A percentile compares a stretch with the other conserved stretches of the same genome.
Evolutionary conservation across 2,888 invertebrate genomes (phyloP).

Genomic region (Pegoplata infirma): DNA sequence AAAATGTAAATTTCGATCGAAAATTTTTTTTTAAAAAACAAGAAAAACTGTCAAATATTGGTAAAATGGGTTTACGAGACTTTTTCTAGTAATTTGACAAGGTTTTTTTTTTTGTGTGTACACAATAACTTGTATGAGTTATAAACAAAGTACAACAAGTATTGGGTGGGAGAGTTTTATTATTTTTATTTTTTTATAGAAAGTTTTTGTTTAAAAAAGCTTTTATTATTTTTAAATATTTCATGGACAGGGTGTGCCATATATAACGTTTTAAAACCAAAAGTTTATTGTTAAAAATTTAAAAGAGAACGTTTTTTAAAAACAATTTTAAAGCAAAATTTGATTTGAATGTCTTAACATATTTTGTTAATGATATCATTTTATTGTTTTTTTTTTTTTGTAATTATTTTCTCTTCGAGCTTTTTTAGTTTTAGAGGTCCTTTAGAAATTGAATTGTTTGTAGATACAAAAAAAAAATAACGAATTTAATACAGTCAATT

Average conservation of each 20-base stretch:
- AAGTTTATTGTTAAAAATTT: not conserved
- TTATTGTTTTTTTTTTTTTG: not conserved
- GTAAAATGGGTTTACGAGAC: too few relatives aligned
- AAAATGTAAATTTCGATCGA: too few relatives aligned
- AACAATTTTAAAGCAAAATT: not conserved
- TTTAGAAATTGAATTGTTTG: not conserved
- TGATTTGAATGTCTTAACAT: not conserved
- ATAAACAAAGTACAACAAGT: too few relatives aligned
- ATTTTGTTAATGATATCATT: not conserved
- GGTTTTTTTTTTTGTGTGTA: too few relatives aligned
- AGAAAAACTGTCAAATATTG: too few relatives aligned
- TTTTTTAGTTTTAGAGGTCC: not conserved
- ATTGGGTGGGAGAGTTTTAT: not conserved
- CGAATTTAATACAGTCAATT: too few relatives aligned
- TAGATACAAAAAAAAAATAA: not conserved
- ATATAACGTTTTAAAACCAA: not conserved
- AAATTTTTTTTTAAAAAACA: too few relatives aligned
- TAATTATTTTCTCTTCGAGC: not conserved
- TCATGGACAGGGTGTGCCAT: slow-evolving; percentile 15
- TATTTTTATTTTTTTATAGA: not conserved
- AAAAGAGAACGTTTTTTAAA: not conserved
- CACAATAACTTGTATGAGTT: too few relatives aligned
- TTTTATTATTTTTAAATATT: not conserved
- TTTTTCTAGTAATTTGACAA: too few relatives aligned
- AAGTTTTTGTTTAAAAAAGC: not conserved